Percentiles rank a stretch among this genome's conserved stretches.
Conservation (phyloP, 2,797 vertebrate species). For the Sebastes matsubarae region DNA sequence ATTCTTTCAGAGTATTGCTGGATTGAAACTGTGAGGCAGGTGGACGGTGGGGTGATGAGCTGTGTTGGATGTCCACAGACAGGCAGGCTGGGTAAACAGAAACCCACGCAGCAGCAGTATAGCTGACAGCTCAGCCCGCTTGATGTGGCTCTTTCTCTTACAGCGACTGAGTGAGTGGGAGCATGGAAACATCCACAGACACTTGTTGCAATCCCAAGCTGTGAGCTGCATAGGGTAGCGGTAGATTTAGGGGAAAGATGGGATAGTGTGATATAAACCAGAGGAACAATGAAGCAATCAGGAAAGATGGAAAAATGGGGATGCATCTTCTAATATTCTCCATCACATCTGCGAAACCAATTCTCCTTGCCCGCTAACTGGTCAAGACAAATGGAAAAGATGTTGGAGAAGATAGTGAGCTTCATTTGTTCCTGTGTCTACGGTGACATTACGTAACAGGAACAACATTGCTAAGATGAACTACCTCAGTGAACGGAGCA, state of each 20-base stretch:
- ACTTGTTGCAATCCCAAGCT: constrained; percentile 26
- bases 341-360: constrained; percentile 37
- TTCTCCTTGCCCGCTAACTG: not conserved
- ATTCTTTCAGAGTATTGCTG: not conserved
- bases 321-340: constrained; percentile 5
- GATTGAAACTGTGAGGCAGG: constrained; percentile 19
- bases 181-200: constrained; percentile 71
- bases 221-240: not conserved
- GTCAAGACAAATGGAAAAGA: constrained; percentile 38
- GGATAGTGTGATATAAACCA: constrained; percentile 19
- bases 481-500: constrained; percentile 41
- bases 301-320: not conserved
- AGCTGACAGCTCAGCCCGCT: constrained; percentile 43
- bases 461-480: constrained; percentile 21
- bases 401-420: constrained; percentile 10
- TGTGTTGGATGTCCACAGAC: constrained; percentile 57
- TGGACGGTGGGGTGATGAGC: constrained; percentile 49
- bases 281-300: constrained; percentile 8
- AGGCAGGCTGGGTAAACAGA: constrained; percentile 72
- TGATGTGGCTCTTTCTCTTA: constrained; percentile 56
- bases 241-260: not conserved
- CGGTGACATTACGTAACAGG: constrained; percentile 39
- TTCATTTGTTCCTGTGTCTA: constrained; percentile 37
- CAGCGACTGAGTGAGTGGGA: constrained; percentile 51
- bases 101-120: constrained; percentile 66